Evolutionary conservation across 2,113 vertebrate species (phyloP), one percentile per base, ranked within the genome.

Genomic region (Ptilonorhynchus violaceus): DNA sequence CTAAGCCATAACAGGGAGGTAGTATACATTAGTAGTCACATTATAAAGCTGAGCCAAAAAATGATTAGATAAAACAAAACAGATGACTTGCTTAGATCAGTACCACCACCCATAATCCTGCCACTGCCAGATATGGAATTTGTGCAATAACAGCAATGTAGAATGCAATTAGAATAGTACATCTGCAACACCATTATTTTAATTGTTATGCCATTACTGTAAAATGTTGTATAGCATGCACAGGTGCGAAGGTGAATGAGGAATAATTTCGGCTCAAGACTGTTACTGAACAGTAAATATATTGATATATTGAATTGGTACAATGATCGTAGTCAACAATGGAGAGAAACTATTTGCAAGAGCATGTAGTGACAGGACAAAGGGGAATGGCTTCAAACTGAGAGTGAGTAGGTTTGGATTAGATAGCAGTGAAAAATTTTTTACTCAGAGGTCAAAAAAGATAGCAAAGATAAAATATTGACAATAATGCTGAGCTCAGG

Each of bases 161-260:
- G 37, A 76, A 75, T 95, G 72, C 37, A 89, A 85, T 96, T 93
- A 92, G 58, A 47, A 3, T 11, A 52, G 13, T 44, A 91, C 30
- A 91, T 87, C 82, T 94, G 72, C 87, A 85, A 58, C 30, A 63
- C 62, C 27, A n/a, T 95, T 94, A 68, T 78, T 91, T 83, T 68
- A 88, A 74, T 93, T 86, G 44, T 94, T 69, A 64, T 91, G 69
- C 82, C 86, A 56, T 89, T 95, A 90, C 15, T 60, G 85, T 76
- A 92, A 93, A 96, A 95, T 86, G 67, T 47, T 97, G n/a, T 52
- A 73, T 73, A 75, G 53, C n/a, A 50, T 19, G 39, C 85, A 92
- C 21, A 88, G 42, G 87, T 95, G 70, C 9, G 39, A 93, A 95
- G 47, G 47, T 88, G 83, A 97, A 93, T 15, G 68, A 74, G 28